Percentiles rank a stretch among this genome's conserved stretches.
These are phyloP conservation scores for Aphis craccivora DNA, from an alignment of 1,140 invertebrate species.

Conservation along the genomic window DNA sequence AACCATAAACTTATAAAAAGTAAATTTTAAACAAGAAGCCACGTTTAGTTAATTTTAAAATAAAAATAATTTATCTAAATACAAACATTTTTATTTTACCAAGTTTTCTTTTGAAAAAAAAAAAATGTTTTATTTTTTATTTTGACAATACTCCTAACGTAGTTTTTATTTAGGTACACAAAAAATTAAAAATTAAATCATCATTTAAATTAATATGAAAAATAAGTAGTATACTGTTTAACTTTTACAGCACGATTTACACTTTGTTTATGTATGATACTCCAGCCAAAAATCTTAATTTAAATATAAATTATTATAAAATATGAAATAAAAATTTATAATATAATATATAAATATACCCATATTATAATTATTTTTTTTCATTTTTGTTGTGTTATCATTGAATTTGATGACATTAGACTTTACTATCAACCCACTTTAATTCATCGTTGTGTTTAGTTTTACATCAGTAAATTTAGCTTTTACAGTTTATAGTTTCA, in stretches of 20 bases:
- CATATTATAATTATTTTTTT: no score
- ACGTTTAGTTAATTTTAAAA: neutral
- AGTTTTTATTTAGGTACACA: neutral
- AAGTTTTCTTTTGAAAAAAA: neutral
- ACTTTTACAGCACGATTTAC: neutral
- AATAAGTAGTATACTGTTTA: neutral
- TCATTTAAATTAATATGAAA: neutral
- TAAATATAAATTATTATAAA: neutral
- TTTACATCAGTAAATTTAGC: neutral
- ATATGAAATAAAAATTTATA: neutral
- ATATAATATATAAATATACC: no score
- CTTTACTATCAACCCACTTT: no score
- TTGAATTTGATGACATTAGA: no score
- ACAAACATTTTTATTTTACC: neutral
- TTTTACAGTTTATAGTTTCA: neutral
- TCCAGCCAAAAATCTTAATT: neutral
- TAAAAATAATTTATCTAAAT: conserved; percentile 7
- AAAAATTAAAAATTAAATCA: no score
- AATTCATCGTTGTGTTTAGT: neutral
- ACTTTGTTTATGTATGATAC: neutral
- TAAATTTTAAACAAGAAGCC: neutral
- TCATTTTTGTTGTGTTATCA: no score
- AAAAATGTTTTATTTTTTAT: neutral
- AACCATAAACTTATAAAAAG: neutral
- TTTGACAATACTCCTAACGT: neutral